These are phyloP conservation scores for Corapipo altera DNA, from an alignment of 2,113 vertebrate species.

Conservation along the genomic window DNA sequence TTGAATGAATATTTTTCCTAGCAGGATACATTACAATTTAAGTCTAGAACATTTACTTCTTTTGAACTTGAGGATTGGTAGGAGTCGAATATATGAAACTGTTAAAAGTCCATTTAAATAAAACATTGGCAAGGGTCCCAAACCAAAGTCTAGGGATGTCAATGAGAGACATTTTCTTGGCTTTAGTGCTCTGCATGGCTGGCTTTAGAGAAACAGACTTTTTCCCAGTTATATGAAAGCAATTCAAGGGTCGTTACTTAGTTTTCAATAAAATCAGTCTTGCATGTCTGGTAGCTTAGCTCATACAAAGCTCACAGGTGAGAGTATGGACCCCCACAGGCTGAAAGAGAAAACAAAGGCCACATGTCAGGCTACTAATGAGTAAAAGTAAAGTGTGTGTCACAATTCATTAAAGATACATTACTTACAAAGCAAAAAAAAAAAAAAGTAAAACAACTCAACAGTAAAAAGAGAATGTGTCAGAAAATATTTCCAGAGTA, in stretches of 20 bases:
- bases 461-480: background rate
- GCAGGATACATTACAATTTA: background rate
- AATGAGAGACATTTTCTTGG: background rate
- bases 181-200: background rate
- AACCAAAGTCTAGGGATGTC: background rate
- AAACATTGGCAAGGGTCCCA: background rate
- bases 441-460: background rate
- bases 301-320: background rate
- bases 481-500: background rate
- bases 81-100: background rate
- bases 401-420: background rate
- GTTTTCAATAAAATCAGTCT: slow-evolving; percentile 26
- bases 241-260: background rate
- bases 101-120: slow-evolving; percentile 28
- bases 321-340: background rate
- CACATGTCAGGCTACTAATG: background rate
- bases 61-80: background rate
- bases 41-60: background rate
- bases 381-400: background rate
- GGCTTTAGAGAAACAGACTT: slow-evolving; percentile 9
- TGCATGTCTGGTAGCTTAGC: background rate
- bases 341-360: slow-evolving; percentile 9
- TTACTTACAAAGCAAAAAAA: background rate
- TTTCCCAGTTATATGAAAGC: background rate
- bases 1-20: slow-evolving; percentile 1